These are phyloP conservation scores for Luidia sarsii DNA, from an alignment of 53 echinoderm and acorn worm species.

Conservation along the genomic window DNA sequence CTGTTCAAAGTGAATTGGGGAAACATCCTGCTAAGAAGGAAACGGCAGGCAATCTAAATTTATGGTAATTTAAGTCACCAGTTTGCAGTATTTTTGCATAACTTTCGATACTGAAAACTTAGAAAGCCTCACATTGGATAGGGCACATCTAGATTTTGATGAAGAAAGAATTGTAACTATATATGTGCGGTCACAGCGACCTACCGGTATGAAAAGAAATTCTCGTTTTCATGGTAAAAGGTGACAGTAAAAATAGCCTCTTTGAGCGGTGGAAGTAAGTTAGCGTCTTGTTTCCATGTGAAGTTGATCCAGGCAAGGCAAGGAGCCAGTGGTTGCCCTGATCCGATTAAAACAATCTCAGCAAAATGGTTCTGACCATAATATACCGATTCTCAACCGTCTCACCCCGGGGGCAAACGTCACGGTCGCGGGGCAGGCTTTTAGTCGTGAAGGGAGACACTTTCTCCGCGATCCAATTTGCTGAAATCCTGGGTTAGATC, in stretches of 20 bases:
- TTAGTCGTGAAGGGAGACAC: conserved; percentile 31
- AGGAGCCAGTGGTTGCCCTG: not conserved
- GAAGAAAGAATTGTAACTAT: no score
- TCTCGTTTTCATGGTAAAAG: no score
- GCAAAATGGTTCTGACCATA: conserved; percentile 46
- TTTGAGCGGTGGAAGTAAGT: not conserved
- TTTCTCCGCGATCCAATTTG: conserved; percentile 45
- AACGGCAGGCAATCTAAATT: no score
- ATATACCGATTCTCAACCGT: conserved; percentile 26
- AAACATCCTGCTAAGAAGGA: no score
- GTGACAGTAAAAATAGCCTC: not conserved
- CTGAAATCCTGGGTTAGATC: conserved; percentile 52
- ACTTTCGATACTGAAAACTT: no score
- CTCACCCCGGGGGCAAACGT: conserved; percentile 51
- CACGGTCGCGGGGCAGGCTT: conserved; percentile 49
- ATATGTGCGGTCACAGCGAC: no score
- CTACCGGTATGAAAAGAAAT: no score
- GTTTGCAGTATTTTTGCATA: no score
- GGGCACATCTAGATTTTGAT: no score
- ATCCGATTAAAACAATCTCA: conserved; percentile 54
- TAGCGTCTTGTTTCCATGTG: not conserved
- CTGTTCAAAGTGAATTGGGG: no score
- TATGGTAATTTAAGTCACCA: no score
- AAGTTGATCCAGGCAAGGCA: conserved; percentile 33
- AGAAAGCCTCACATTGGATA: no score